Conservation (phyloP, 1,140 invertebrate genomes). For the Uloborus diversus region DNA sequence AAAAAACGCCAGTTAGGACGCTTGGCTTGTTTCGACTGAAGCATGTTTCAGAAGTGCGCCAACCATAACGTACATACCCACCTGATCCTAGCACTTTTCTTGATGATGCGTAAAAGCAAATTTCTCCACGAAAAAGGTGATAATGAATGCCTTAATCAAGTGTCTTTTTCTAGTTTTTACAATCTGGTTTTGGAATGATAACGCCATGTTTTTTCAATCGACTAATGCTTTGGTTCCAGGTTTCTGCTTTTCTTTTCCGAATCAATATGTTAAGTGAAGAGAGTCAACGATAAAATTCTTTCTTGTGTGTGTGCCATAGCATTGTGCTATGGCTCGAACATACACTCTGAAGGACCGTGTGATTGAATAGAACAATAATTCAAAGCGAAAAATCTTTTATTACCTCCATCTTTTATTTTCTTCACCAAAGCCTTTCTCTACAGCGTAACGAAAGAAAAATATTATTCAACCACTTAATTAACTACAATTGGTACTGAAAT, state of each 20-base stretch:
- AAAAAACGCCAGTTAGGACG: constrained; percentile 1
- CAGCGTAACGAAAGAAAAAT: too few species aligned
- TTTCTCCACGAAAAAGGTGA: constrained; percentile 38
- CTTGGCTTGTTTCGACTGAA: constrained; percentile 30
- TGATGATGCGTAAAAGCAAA: constrained; percentile 48
- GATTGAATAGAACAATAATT: too few species aligned
- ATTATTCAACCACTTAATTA: too few species aligned
- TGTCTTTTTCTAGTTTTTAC: constrained; percentile 32
- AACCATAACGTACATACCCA: constrained; percentile 33
- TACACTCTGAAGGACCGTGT: too few species aligned
- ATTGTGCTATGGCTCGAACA: too few species aligned
- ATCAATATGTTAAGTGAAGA: constrained; percentile 20
- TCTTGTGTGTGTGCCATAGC: too few species aligned
- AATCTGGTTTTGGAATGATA: constrained; percentile 22
- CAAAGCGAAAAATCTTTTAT: too few species aligned
- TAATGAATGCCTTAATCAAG: constrained; percentile 49
- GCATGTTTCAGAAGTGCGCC: constrained; percentile 36
- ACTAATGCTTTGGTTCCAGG: constrained; percentile 12
- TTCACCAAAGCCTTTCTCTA: too few species aligned
- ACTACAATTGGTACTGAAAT: too few species aligned
- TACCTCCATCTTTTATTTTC: too few species aligned
- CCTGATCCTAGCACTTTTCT: constrained; percentile 45
- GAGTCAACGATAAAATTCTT: background rate
- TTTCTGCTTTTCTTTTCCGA: constrained; percentile 17
- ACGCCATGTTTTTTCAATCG: constrained; percentile 1